Evolutionary conservation across 2,113 vertebrate genomes (phyloP), one percentile per base, ranked within the genome.

Genomic region (Corynorhinus townsendii): DNA sequence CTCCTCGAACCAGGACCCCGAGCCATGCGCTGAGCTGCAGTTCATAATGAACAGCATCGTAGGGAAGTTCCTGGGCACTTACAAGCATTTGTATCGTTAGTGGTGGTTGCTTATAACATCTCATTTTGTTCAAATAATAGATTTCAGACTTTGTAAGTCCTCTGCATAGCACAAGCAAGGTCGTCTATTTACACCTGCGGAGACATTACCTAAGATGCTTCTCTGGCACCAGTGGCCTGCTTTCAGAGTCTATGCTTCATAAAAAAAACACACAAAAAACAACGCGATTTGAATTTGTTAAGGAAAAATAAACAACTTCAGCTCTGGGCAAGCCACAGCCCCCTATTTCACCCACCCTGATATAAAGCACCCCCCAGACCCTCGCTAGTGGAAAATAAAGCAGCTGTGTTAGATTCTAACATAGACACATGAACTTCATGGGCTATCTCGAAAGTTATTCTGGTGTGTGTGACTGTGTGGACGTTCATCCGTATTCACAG

Each of bases 101-200:
- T 49, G 52, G 81, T 33, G 20, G 64, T 20, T 89, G 83, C 56
- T 86, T 64, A 59, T 7, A 71, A 68, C 11, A 52, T 69, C 52
- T 69, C 66, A 33, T 68, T 69, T 87, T 38, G 92, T 52, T 85
- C 81, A 96, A 72, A 88, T 26, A 76, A 64, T 33, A 79, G 20
- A 43, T 54, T 71, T 96, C 40, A 45, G 89, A 84, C 47, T 59
- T 91, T 79, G 28, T 38, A 97, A 94, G 52, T 83, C 52, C 33
- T 43, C 47, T 66, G 47, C 45, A 35, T 26, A 76, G 64, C 35
- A 75, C 43, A 33, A 93, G 17, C 56, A 84, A 56, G 38, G 38
- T 3, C 4, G 33, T 11, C 64, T 11, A 89, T 91, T 84, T 56
- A 85, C 2, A 64, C 54, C 59, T 45, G 24, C 56, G 92, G 3